A percentile compares a stretch with the other conserved stretches of the same genome.
Evolutionary conservation across 2,797 vertebrate genomes (phyloP).

Genomic region (Poliocrania exsul): DNA sequence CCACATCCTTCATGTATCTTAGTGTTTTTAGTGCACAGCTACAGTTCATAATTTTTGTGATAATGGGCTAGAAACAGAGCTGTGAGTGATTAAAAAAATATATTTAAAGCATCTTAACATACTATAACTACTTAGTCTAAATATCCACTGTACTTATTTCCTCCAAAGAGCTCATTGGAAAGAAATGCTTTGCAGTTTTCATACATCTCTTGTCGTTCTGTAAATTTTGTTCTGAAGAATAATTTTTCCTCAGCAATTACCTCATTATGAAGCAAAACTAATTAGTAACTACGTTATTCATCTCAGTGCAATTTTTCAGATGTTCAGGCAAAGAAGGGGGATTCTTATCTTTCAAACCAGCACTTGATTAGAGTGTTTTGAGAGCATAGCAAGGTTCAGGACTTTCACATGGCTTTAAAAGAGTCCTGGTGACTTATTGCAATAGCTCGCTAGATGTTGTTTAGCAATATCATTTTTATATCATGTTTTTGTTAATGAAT

Average conservation of each 20-base stretch:
- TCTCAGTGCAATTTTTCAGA: not conserved
- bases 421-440: not conserved
- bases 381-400: not conserved
- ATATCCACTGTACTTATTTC: not conserved
- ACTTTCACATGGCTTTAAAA: not conserved
- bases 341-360: not conserved
- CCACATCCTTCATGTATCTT: not conserved
- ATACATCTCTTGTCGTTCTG: not conserved
- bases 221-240: not conserved
- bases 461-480: not conserved
- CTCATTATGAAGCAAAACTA: not conserved
- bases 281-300: not conserved
- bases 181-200: not conserved
- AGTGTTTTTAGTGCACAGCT: not conserved
- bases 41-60: not conserved
- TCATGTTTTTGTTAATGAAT: not conserved
- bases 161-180: not conserved
- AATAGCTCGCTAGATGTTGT: not conserved
- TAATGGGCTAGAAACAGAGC: not conserved
- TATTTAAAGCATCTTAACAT: not conserved
- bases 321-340: not conserved
- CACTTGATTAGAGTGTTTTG: not conserved
- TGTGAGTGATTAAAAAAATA: not conserved
- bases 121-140: not conserved
- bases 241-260: not conserved